Percentiles rank a stretch among this genome's conserved stretches.
These are phyloP conservation scores for Peribatodes rhomboidaria DNA, from an alignment of 2,888 invertebrate species.

Conservation along the genomic window DNA sequence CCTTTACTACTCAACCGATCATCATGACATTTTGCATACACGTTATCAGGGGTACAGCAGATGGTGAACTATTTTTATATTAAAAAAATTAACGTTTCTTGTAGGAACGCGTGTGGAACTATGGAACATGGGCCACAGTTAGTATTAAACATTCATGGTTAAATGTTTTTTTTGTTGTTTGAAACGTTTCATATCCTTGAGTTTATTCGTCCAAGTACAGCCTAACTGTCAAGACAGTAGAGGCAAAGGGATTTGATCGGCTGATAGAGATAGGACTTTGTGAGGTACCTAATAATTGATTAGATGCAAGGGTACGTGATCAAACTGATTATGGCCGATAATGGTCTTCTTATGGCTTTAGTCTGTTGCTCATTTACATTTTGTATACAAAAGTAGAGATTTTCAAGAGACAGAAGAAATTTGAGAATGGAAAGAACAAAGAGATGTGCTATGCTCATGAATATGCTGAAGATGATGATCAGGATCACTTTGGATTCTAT, in stretches of 20 bases:
- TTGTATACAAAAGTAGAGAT: neutral
- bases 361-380: slow-evolving; percentile 1
- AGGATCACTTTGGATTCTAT: too few relatives aligned
- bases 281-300: slow-evolving; percentile 34
- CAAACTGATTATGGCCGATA: slow-evolving; percentile 2
- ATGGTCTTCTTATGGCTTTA: neutral
- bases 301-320: slow-evolving; percentile 16
- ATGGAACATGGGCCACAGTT: too few relatives aligned
- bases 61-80: too few relatives aligned
- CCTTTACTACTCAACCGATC: too few relatives aligned
- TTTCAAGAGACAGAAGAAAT: neutral
- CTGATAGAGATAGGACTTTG: slow-evolving; percentile 30
- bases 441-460: too few relatives aligned
- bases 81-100: too few relatives aligned
- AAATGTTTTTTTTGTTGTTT: neutral
- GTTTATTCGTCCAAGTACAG: neutral
- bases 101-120: too few relatives aligned
- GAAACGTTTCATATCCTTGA: neutral
- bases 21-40: too few relatives aligned
- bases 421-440: neutral
- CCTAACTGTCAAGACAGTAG: slow-evolving; percentile 8
- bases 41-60: too few relatives aligned
- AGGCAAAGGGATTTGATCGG: slow-evolving; percentile 34
- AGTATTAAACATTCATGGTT: too few relatives aligned
- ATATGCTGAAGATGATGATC: too few relatives aligned